A percentile compares a stretch with the other conserved stretches of the same genome.
Evolutionary conservation across 2,797 vertebrate species (phyloP).

Genomic region (Rhynchonycteris naso): DNA sequence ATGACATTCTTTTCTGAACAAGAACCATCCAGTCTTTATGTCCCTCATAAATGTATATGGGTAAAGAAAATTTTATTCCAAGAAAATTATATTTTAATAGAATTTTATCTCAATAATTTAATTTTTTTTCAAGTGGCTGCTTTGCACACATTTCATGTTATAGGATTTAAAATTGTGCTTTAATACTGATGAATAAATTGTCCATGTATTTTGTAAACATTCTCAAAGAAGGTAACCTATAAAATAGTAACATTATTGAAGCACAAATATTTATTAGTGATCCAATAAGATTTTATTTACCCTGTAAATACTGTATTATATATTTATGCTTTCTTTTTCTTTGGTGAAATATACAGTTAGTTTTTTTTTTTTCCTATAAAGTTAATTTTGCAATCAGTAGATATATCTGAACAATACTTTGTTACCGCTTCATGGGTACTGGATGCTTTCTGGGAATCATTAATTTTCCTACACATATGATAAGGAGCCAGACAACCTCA

Average conservation of each 20-base stretch:
- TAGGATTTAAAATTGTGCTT: conserved; percentile 51
- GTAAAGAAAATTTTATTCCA: neutral
- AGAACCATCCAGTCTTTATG: neutral
- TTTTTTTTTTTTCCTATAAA: conserved; percentile 60
- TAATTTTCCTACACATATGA: conserved; percentile 41
- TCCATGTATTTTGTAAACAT: conserved; percentile 73
- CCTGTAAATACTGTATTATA: conserved; percentile 80
- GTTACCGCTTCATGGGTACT: conserved; percentile 62
- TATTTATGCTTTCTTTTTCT: conserved; percentile 80
- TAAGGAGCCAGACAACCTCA: conserved; percentile 26
- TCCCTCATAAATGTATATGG: neutral
- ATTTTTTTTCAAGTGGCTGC: conserved; percentile 64
- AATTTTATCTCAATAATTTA: conserved; percentile 68
- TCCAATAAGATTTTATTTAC: conserved; percentile 84
- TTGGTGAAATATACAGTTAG: conserved; percentile 69
- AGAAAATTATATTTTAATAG: conserved; percentile 56
- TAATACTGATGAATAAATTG: conserved; percentile 72
- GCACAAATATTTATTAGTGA: conserved; percentile 83
- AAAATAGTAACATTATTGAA: conserved; percentile 81
- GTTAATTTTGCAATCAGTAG: conserved; percentile 79
- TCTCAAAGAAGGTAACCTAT: conserved; percentile 68
- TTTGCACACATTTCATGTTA: neutral
- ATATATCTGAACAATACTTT: conserved; percentile 78
- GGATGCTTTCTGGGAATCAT: conserved; percentile 60
- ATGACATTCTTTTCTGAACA: conserved; percentile 7